Conservation (phyloP, 1,140 invertebrate genomes). For the Dufourea novaeangliae region DNA sequence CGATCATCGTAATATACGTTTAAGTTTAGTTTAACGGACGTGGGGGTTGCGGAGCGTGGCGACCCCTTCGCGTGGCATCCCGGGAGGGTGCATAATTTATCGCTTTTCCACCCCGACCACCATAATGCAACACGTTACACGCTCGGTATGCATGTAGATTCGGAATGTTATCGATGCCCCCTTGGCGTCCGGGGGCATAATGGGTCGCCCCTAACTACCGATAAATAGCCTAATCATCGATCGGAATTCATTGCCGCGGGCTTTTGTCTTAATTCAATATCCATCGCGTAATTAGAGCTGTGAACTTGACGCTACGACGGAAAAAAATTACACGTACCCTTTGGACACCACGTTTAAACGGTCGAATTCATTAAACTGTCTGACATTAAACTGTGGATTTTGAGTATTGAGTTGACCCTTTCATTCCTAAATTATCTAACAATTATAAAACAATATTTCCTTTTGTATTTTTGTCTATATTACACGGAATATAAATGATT, state of each 20-base stretch:
- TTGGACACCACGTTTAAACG: neutral
- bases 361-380: neutral
- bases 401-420: too few relatives aligned
- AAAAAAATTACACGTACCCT: neutral
- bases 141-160: conserved; percentile 71
- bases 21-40: conserved; percentile 71
- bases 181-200: conserved; percentile 53
- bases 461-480: too few relatives aligned
- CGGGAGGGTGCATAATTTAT: conserved; percentile 78
- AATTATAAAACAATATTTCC: too few relatives aligned
- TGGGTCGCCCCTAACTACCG: conserved; percentile 58
- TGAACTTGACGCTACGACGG: neutral
- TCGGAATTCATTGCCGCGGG: conserved; percentile 59
- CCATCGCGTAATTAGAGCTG: conserved; percentile 13
- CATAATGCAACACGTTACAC: conserved; percentile 72
- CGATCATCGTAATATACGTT: conserved; percentile 77
- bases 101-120: conserved; percentile 56
- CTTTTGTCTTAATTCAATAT: conserved; percentile 42
- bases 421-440: too few relatives aligned
- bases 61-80: conserved; percentile 54
- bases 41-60: conserved; percentile 45
- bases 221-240: conserved; percentile 66
- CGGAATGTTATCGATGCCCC: conserved; percentile 68
- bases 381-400: too few relatives aligned
- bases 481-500: too few relatives aligned